These are phyloP conservation scores for Herpetotheres cachinnans DNA, from an alignment of 2,113 vertebrate species.

Conservation along the genomic window DNA sequence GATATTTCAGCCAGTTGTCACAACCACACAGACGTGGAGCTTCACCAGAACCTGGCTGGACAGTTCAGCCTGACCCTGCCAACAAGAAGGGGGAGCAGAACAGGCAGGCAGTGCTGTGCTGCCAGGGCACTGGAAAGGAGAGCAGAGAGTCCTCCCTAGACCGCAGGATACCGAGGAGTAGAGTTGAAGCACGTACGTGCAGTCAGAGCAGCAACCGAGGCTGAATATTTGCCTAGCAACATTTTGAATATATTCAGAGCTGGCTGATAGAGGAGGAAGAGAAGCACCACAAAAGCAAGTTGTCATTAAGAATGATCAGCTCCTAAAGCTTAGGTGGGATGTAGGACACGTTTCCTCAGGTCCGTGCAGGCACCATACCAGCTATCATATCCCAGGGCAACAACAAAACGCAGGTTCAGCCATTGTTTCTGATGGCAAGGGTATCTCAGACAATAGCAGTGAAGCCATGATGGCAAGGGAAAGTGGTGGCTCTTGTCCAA, in stretches of 20 bases:
- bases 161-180: neutral
- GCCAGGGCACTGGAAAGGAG: neutral
- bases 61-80: neutral
- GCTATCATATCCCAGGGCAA: neutral
- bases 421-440: neutral
- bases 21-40: neutral
- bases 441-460: neutral
- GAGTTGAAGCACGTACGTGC: neutral
- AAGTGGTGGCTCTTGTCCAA: neutral
- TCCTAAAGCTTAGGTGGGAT: neutral
- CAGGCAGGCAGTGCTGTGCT: neutral
- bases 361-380: neutral
- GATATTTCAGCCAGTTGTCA: neutral
- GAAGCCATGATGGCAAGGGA: neutral
- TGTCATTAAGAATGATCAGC: neutral
- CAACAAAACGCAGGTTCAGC: neutral
- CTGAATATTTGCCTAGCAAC: neutral
- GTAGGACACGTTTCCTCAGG: neutral
- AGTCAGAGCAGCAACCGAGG: neutral
- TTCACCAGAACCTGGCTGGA: neutral
- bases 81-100: neutral
- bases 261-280: neutral
- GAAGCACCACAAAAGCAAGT: neutral
- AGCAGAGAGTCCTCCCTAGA: neutral
- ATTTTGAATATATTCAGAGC: neutral